Conservation (phyloP, 2,797 vertebrate genomes). For the Xyrichtys novacula region DNA sequence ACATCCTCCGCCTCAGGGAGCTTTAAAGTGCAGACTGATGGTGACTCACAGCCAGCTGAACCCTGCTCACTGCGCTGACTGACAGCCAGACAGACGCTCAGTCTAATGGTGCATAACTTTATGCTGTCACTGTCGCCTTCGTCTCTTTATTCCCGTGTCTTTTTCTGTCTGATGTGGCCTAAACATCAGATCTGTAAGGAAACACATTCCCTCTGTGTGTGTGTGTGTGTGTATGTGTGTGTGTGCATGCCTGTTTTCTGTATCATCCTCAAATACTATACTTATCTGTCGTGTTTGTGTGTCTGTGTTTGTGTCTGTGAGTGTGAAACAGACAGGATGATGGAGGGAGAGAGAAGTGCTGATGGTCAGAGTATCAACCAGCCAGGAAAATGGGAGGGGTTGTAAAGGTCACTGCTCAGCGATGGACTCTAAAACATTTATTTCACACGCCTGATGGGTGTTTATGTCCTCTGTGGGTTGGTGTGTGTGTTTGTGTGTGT, state of each 20-base stretch:
- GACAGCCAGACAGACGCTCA: slow-evolving; percentile 60
- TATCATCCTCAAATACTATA: slow-evolving; percentile 15
- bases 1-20: slow-evolving; percentile 25
- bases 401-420: slow-evolving; percentile 38
- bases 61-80: slow-evolving; percentile 46
- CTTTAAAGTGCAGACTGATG: slow-evolving; percentile 46
- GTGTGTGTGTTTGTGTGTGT: slow-evolving; percentile 20
- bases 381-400: slow-evolving; percentile 10
- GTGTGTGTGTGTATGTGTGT: slow-evolving; percentile 7
- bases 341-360: background rate
- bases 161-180: slow-evolving; percentile 12
- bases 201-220: too few relatives aligned
- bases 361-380: slow-evolving; percentile 19
- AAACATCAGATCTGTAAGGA: background rate
- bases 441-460: slow-evolving; percentile 27
- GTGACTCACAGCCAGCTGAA: slow-evolving; percentile 63
- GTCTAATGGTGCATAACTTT: slow-evolving; percentile 55
- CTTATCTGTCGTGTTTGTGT: slow-evolving; percentile 17
- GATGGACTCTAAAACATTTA: background rate
- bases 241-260: background rate
- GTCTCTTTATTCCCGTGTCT: slow-evolving; percentile 12
- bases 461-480: background rate
- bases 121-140: slow-evolving; percentile 41
- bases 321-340: too few relatives aligned
- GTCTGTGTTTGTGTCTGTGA: background rate